A percentile compares a stretch with the other conserved stretches of the same genome.
phyloP scores from a whole-genome alignment of 2,797 vertebrate species.

The Acrossocheilus fasciatus region DNA sequence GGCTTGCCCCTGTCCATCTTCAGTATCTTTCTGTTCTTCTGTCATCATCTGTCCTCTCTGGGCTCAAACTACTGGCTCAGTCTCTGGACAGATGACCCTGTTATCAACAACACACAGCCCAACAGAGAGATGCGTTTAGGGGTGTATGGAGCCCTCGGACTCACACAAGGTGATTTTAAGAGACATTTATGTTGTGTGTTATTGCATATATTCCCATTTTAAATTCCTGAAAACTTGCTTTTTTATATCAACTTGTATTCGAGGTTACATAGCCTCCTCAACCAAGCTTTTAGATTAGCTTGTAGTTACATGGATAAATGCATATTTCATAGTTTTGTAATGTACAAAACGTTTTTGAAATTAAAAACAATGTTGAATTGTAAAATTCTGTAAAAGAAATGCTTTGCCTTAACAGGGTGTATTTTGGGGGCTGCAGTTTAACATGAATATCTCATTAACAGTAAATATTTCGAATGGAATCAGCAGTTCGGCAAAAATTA shows the following conservation, averaged over 20 bases:
- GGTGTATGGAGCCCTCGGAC: conserved; percentile 88
- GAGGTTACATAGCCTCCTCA: neutral
- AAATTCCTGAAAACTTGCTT: neutral
- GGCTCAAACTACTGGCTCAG: conserved; percentile 97
- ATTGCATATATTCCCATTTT: neutral
- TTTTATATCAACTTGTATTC: neutral
- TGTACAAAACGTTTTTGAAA: neutral
- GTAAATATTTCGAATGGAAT: neutral
- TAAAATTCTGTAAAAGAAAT: neutral
- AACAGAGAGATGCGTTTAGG: conserved; percentile 83
- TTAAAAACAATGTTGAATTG: neutral
- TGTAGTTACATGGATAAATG: neutral
- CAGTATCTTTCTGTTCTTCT: conserved; percentile 87
- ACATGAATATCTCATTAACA: neutral
- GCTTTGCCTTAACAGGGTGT: neutral
- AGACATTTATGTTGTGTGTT: neutral
- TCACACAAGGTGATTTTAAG: conserved; percentile 84
- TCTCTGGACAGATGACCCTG: conserved; percentile 92
- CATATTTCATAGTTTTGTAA: neutral
- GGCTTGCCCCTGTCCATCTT: conserved; percentile 84
- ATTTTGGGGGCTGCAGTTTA: neutral
- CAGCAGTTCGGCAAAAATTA: neutral
- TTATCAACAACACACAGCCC: conserved; percentile 91
- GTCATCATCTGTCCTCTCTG: conserved; percentile 85
- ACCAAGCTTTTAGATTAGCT: neutral